These are phyloP conservation scores for Genyomyrus donnyi DNA, from an alignment of 2,113 vertebrate genomes.

Conservation along the genomic window DNA sequence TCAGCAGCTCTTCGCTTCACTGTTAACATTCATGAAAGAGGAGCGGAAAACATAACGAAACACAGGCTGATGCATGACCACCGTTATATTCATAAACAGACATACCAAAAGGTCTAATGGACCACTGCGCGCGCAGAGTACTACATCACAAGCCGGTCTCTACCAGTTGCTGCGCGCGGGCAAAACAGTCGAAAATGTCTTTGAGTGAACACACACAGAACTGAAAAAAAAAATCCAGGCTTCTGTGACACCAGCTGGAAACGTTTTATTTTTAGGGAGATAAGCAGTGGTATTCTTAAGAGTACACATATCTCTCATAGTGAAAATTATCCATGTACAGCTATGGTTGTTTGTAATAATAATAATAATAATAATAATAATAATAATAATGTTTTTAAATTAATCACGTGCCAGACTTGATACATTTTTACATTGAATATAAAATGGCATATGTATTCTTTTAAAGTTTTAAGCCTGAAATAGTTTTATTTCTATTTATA, in stretches of 20 bases:
- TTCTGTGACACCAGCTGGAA: not conserved
- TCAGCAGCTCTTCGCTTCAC: not conserved
- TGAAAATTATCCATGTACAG: not conserved
- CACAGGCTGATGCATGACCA: not conserved
- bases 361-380: not conserved
- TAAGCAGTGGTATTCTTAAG: not conserved
- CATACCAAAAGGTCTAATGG: not conserved
- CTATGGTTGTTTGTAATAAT: not conserved
- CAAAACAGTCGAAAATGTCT: not conserved
- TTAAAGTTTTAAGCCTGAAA: not conserved
- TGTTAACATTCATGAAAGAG: not conserved
- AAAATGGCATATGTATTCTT: not conserved
- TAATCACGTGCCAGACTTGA: not conserved
- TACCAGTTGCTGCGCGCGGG: not conserved
- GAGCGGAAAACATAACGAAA: not conserved
- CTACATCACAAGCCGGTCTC: not conserved
- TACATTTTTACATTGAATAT: not conserved
- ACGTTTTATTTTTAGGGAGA: not conserved
- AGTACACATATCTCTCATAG: not conserved
- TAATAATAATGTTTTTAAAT: not conserved
- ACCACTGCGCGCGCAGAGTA: not conserved
- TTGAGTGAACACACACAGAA: not conserved
- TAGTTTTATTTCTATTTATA: not conserved
- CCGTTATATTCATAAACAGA: not conserved
- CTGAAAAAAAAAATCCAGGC: not conserved